Base-by-base conservation (phyloP, 1,140 invertebrate species). In the Lordiphosa stackelbergi region DNA sequence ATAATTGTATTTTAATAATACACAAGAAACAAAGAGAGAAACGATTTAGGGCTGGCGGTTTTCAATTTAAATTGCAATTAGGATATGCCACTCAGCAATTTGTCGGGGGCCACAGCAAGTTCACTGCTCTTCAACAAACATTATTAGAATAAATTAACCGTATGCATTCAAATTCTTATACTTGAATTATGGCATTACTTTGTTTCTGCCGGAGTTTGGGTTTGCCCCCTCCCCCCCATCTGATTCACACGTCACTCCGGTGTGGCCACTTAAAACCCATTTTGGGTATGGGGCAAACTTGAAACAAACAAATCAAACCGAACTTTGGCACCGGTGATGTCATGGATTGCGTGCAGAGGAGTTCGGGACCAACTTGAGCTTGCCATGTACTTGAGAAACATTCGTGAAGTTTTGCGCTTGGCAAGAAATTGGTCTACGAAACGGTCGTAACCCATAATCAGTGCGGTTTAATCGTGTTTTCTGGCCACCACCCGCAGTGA, bases 321-420 rank as follows among this genome's bases (percentile, higher is more conserved):
- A 38, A 36, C 11, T 38, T 13, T 34, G 9, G 16, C 37, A 43
- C 53, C 55, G 69, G 57, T 86, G 84, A 86, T 73, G 84, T 86
- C 73, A 86, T 86, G 61, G 74, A 86, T 86, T 79, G 84, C 84
- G 84, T 86, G 84, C 74, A 66, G 28, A 40, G 28, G 41, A 61
- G 73, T 48, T 59, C 43, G 47, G 49, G 34, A 58, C 40, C 45
- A 55, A 24, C 34, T 41, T 22, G 28, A 5, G 49, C 46, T 16
- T 46, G 24, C 54, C 54, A 48, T 37, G 11, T 35, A 35, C 47
- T 47, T 37, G 63, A 48, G 51, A 36, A 63, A 71, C 63, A 60
- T 61, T 38, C 53, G 43, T 49, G 66, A 52, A 69, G 56, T 69
- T 69, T 59, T 43, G 57, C 52, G 57, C 56, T 61, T 58, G 45